Evolutionary conservation across 2,888 invertebrate species (phyloP), one percentile per base, ranked within the genome.

Genomic region (Aromia moschata): DNA sequence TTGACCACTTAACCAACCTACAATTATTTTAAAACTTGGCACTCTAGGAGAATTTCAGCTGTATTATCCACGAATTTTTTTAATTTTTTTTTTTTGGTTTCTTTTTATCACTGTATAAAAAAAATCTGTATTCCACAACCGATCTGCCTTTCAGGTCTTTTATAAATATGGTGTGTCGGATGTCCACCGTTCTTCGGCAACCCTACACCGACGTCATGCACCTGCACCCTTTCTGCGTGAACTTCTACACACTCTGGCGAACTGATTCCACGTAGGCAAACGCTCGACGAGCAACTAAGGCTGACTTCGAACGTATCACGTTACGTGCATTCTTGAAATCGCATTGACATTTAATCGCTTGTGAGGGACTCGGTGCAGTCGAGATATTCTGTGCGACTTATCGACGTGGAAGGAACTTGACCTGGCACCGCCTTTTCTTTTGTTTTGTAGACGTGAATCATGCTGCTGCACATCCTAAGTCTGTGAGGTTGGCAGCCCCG

Each of bases 171-270:
- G 46, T 38, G 36, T 37, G 49, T 18, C 20, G 10, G 17, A 38
- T 49, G 49, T 49, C 20, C 20, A 7, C 38, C 25, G 25, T 36
- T 47, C 47, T 52, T 58, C 51, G 54, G 64, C 58, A 64, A 64
- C 59, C 53, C 56, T 52, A 64, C 45, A 59, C 64, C 51, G 59
- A 56, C 41, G 49, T 40, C 18, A 12, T 58, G 47, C 64, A 64
- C 64, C 64, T 64, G 64, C 61, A 59, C 61, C 64, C 64, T 56
- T 59, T 20, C 38, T 18, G 16, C 9, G 1, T 17, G 36, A 16
- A 36, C 36, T 47, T 47, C 33, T 36, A 33, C 11, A 36, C 18
- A 17, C 14, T 47, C 33, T 11, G 31, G 47, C 25, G 11, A 36
- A 47, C 47, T 46, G n/a, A 46, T 45, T 31, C 25, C 10, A 10